Percentiles rank a stretch among this genome's conserved stretches.
Conservation (phyloP, 2,888 invertebrate genomes). For the Lamproptera curius region DNA sequence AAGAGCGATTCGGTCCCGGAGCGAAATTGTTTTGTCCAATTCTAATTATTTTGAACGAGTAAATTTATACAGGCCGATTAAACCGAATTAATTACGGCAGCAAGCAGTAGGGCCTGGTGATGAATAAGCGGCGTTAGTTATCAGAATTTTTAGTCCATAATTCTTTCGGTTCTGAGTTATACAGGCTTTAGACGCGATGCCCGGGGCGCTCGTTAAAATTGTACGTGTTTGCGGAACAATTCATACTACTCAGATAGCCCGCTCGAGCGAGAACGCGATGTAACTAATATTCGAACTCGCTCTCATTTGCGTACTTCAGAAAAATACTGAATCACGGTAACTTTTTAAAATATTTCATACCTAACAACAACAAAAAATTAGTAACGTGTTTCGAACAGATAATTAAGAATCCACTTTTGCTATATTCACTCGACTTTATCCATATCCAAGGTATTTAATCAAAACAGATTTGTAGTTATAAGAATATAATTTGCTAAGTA, state of each 20-base stretch:
- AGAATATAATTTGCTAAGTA: too few species aligned
- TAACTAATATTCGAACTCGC: slow-evolving; percentile 17
- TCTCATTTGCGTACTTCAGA: slow-evolving; percentile 14
- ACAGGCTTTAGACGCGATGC: slow-evolving; percentile 16
- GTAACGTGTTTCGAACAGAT: too few species aligned
- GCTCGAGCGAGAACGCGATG: slow-evolving; percentile 6
- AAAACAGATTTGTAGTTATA: too few species aligned
- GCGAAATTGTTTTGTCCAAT: slow-evolving; percentile 13
- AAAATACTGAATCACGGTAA: slow-evolving; percentile 2
- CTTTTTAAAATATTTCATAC: too few species aligned
- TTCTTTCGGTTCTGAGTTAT: slow-evolving; percentile 22
- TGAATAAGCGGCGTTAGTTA: slow-evolving; percentile 19
- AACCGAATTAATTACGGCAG: slow-evolving; percentile 8
- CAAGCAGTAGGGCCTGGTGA: slow-evolving; percentile 5
- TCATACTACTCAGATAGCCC: slow-evolving; percentile 18
- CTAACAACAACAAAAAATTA: too few species aligned
- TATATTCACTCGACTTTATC: too few species aligned
- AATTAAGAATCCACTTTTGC: too few species aligned
- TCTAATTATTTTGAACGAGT: slow-evolving; percentile 11
- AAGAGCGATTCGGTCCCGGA: slow-evolving; percentile 3
- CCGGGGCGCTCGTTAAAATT: slow-evolving; percentile 21
- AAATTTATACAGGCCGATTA: slow-evolving; percentile 17
- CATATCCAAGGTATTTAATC: too few species aligned
- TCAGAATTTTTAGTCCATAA: slow-evolving; percentile 21
- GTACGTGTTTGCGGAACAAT: slow-evolving; percentile 22